phyloP scores from a whole-genome alignment of 2,797 vertebrate species.

The Meriones psammophilus region DNA sequence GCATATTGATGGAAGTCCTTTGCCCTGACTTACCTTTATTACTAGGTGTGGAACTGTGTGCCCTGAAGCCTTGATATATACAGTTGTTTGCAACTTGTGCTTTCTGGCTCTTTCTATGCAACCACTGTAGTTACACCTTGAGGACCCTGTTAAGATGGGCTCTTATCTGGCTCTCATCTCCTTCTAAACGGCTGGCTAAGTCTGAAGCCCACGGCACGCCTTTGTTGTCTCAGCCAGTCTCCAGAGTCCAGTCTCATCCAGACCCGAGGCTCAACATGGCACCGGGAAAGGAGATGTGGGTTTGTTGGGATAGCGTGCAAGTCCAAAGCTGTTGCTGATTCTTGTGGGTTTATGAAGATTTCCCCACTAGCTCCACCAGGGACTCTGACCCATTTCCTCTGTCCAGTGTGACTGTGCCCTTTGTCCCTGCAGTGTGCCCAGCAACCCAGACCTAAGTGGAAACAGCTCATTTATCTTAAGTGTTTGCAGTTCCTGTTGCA shows the following conservation, averaged over 20 bases:
- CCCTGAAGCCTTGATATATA: not conserved
- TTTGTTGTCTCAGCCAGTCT: not conserved
- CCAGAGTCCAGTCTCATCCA: not conserved
- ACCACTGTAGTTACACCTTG: not conserved
- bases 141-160: not conserved
- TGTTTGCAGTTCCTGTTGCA: not conserved
- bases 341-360: not conserved
- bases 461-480: not conserved
- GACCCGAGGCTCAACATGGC: not conserved
- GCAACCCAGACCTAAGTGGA: not conserved
- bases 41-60: not conserved
- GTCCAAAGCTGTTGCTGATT: not conserved
- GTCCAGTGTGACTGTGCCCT: constrained; percentile 41
- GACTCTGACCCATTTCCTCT: constrained; percentile 51
- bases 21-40: not conserved
- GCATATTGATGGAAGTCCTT: no score
- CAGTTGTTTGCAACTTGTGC: not conserved
- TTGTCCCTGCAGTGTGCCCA: not conserved
- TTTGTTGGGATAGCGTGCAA: not conserved
- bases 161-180: not conserved
- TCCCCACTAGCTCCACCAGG: not conserved
- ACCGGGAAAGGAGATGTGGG: not conserved
- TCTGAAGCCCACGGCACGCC: not conserved
- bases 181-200: not conserved
- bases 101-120: not conserved